These are phyloP conservation scores for Drosophila setifemur DNA, from an alignment of 1,140 invertebrate species.

Conservation along the genomic window DNA sequence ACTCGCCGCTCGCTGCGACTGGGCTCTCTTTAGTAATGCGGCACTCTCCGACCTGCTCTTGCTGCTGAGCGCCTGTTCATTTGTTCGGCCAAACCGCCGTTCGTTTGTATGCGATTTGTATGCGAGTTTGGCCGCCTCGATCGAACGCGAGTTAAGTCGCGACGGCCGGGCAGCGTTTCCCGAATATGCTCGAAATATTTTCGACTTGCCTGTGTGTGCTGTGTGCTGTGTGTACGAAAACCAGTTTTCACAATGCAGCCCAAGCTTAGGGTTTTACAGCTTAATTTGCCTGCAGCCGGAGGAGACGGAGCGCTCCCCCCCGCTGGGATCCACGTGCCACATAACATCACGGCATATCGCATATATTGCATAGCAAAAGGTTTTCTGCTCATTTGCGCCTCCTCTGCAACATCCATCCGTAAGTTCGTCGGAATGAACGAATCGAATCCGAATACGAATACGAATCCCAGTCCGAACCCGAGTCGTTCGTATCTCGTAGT, in stretches of 20 bases:
- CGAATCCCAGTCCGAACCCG: too few species aligned
- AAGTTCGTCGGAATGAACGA: slow-evolving; percentile 25
- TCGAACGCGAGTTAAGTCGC: slow-evolving; percentile 66
- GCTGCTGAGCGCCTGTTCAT: slow-evolving; percentile 62
- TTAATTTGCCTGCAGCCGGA: slow-evolving; percentile 59
- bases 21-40: slow-evolving; percentile 15
- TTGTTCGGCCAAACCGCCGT: slow-evolving; percentile 74
- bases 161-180: slow-evolving; percentile 17
- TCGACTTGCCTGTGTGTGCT: too few species aligned
- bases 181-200: slow-evolving; percentile 28
- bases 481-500: slow-evolving; percentile 9
- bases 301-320: neutral
- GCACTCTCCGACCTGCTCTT: slow-evolving; percentile 3
- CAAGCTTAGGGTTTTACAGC: slow-evolving; percentile 47
- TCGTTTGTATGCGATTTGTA: slow-evolving; percentile 71
- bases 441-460: neutral
- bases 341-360: neutral
- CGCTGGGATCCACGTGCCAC: slow-evolving; percentile 60
- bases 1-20: slow-evolving; percentile 65
- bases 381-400: slow-evolving; percentile 58
- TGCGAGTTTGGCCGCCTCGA: slow-evolving; percentile 28
- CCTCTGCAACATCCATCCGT: slow-evolving; percentile 45
- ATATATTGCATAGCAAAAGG: slow-evolving; percentile 41
- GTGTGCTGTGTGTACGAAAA: slow-evolving; percentile 2
- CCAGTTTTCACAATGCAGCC: slow-evolving; percentile 36